Base-by-base conservation (phyloP, 2,113 vertebrate genomes). In the Myodes glareolus region DNA sequence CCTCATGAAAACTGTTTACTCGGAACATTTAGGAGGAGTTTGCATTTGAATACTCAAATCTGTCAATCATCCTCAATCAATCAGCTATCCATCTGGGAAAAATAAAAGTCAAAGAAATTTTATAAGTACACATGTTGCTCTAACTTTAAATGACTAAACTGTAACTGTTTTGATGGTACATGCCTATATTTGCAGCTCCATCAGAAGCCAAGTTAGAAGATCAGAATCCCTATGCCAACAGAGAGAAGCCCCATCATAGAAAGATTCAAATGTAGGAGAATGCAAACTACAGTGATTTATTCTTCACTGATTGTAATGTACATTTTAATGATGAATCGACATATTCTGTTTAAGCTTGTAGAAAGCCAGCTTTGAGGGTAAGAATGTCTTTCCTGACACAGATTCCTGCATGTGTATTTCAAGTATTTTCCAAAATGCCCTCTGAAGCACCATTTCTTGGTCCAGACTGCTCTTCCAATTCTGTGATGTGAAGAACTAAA, bases 31-130 rank as follows among this genome's bases (percentile, higher is more conserved):
- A 52, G 9, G 12, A 29, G n/a, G 16, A 86, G 10, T 76, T 84
- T 94, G 70, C 85, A 61, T 70, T 65, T 94, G 36, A 91, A 76
- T 78, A 88, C 23, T 84, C 29, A 19, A 52, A 80, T 1, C 77
- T 88, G 63, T 11, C 88, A 93, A 58, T 90, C 75, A 92, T 81
- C 9, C 3, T 36, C 58, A 19, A 93, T 17, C 39, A 47, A 76
- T 94, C 7, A 50, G 33, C 7, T 91, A 82, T 70, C 89, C 12
- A 78, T 50, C 10, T 78, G 27, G 70, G 19, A 78, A 61, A 70
- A 85, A 87, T 29, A 92, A 95, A 85, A 91, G 65, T 50, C 29
- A 75, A 73, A 77, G 29, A 27, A 88, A 88, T 76, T 19, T 80
- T 61, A 3, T 73, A 36, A 84, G 55, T 80, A 81, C 0, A 73